Conservation (phyloP, 1,140 invertebrate species). For the Tetramorium alpestre region DNA sequence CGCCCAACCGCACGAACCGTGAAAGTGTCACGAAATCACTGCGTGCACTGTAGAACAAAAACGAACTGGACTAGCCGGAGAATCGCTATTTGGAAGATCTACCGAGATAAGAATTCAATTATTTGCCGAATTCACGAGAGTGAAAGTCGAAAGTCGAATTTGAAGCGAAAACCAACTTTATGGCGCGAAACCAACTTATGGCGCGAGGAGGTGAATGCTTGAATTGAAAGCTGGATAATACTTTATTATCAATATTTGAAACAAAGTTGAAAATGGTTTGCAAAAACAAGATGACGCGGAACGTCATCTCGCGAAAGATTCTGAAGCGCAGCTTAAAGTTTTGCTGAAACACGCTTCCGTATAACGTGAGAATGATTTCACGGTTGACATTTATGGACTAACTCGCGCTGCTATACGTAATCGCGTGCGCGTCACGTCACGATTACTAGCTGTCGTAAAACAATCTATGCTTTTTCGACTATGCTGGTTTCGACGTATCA, state of each 20-base stretch:
- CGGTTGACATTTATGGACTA: constrained; percentile 6
- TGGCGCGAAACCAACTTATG: neutral
- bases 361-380: constrained; percentile 22
- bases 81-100: neutral
- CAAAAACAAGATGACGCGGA: no score
- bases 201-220: neutral
- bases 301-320: neutral
- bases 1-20: constrained; percentile 75
- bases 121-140: neutral
- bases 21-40: constrained; percentile 77
- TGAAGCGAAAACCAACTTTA: neutral
- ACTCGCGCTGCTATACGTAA: neutral
- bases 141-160: constrained; percentile 10
- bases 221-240: neutral
- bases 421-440: constrained; percentile 8
- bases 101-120: neutral
- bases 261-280: neutral
- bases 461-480: neutral
- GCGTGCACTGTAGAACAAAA: neutral
- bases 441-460: neutral
- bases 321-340: neutral
- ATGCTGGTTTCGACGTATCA: neutral
- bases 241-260: neutral
- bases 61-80: neutral
- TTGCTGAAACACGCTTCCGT: neutral